Percentiles rank a stretch among this genome's conserved stretches.
Evolutionary conservation across 2,797 vertebrate genomes (phyloP).

Genomic region (Sandelia bainsii): DNA sequence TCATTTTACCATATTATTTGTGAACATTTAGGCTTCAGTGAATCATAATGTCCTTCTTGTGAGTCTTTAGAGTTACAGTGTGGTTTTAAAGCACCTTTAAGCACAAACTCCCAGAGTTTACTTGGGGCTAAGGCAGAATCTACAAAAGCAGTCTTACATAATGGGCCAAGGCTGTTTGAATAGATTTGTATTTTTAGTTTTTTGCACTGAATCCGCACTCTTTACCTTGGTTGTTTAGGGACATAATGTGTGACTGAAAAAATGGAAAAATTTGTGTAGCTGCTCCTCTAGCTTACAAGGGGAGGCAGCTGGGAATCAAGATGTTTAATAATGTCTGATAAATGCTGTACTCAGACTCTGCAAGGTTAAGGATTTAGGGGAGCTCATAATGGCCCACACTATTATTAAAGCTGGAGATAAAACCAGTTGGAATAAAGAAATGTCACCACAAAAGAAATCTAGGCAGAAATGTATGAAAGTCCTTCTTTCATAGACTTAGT

Average conservation of each 20-base stretch:
- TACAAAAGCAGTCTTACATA: constrained; percentile 31
- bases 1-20: not conserved
- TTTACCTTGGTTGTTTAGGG: constrained; percentile 27
- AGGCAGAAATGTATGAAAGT: not conserved
- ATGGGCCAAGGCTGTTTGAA: constrained; percentile 10
- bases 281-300: constrained; percentile 33
- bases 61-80: not conserved
- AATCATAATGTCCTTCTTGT: not conserved
- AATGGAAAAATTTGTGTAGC: constrained; percentile 40
- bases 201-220: constrained; percentile 2
- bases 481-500: not conserved
- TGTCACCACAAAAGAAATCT: not conserved
- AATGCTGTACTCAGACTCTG: constrained; percentile 24
- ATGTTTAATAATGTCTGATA: constrained; percentile 52
- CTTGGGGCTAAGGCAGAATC: not conserved
- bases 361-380: constrained; percentile 36
- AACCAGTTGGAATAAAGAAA: constrained; percentile 14
- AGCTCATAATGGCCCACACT: not conserved
- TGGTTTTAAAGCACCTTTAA: not conserved
- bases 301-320: constrained; percentile 33
- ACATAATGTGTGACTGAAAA: constrained; percentile 29
- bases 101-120: not conserved
- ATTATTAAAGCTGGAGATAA: constrained; percentile 24
- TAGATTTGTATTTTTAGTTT: constrained; percentile 14
- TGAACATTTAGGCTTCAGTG: not conserved